A percentile compares a stretch with the other conserved stretches of the same genome.
Conservation (phyloP, 2,113 vertebrate genomes). For the Tragelaphus buxtoni region DNA sequence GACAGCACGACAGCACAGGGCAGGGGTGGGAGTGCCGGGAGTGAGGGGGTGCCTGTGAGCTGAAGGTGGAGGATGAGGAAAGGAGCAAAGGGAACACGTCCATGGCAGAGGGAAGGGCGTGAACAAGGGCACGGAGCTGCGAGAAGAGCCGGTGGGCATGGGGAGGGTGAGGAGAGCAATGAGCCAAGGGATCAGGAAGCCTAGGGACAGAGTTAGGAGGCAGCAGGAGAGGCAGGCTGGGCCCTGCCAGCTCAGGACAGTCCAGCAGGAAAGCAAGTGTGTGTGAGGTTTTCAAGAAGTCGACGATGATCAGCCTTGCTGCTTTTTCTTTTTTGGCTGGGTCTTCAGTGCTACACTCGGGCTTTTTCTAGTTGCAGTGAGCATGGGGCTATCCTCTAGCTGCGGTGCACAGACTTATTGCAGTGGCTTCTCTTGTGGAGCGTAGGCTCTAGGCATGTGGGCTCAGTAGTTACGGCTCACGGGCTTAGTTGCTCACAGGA, state of each 20-base stretch:
- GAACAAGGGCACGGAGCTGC: not conserved
- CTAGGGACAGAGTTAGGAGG: not conserved
- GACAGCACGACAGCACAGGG: not conserved
- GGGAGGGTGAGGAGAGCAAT: not conserved
- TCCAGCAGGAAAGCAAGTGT: not conserved
- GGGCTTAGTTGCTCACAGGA: not conserved
- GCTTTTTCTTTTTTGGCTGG: not conserved
- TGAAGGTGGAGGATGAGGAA: not conserved
- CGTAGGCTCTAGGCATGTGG: not conserved
- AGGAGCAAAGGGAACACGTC: not conserved
- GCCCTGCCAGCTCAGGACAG: not conserved
- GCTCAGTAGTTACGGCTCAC: not conserved
- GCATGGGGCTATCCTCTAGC: not conserved
- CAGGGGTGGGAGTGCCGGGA: not conserved
- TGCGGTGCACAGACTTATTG: not conserved
- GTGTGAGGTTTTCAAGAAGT: not conserved
- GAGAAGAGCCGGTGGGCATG: not conserved
- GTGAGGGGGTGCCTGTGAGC: not conserved
- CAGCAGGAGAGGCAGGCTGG: not conserved
- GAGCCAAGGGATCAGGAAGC: not conserved
- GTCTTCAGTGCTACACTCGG: accelerated
- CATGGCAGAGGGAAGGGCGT: not conserved
- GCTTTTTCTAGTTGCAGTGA: not conserved
- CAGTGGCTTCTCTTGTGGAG: not conserved
- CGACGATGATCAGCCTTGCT: not conserved